phyloP scores from a whole-genome alignment of 2,797 vertebrate genomes.

The Gymnothorax reevesii region DNA sequence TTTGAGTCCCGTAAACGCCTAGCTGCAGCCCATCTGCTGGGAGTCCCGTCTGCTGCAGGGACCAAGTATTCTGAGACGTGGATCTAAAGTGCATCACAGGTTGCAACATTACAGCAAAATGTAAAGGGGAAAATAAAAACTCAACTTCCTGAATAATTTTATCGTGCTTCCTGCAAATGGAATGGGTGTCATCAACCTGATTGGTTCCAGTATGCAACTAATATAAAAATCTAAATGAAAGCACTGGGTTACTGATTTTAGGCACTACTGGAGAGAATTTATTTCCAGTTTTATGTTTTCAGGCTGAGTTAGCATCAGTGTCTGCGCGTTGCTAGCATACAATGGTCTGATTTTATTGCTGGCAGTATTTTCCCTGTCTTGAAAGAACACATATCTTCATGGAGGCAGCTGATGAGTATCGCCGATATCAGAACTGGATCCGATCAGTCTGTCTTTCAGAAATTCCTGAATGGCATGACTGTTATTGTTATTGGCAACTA shows the following conservation, averaged over 20 bases:
- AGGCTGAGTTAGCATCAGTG: not conserved
- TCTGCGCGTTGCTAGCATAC: not conserved
- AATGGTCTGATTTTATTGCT: not conserved
- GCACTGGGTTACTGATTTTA: not conserved
- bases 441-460: not conserved
- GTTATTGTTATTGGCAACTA: not conserved
- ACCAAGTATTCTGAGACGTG: not conserved
- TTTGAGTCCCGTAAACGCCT: not conserved
- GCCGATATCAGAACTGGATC: not conserved
- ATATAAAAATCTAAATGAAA: not conserved
- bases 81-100: not conserved
- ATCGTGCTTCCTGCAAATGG: not conserved
- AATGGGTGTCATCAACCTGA: not conserved
- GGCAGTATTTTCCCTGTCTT: not conserved
- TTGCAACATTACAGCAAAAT: not conserved
- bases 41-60: not conserved
- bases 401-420: not conserved
- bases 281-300: not conserved
- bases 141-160: not conserved
- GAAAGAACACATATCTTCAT: not conserved
- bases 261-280: not conserved
- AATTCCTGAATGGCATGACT: not conserved
- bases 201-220: conserved; percentile 1
- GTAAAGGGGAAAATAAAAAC: not conserved
- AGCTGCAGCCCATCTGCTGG: not conserved